Conservation (phyloP, 1,140 invertebrate species). For the Pseudomyrmex pallidus region DNA sequence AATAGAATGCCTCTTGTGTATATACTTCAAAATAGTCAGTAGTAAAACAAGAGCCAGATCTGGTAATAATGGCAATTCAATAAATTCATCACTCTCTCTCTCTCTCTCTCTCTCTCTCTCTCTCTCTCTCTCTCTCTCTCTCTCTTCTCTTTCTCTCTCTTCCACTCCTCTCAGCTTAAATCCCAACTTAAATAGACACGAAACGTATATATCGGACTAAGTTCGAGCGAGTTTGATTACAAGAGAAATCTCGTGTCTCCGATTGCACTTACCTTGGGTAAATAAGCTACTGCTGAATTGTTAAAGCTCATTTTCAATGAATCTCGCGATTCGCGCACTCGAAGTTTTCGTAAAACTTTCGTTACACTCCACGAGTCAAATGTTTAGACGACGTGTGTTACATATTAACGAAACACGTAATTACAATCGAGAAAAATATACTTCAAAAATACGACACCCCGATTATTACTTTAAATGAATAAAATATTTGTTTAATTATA, state of each 20-base stretch:
- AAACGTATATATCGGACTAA: constrained; percentile 45
- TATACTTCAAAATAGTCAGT: background rate
- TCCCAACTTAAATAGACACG: constrained; percentile 59
- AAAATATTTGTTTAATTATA: no score
- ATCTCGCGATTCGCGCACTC: constrained; percentile 46
- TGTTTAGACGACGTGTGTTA: constrained; percentile 37
- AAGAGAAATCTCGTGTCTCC: constrained; percentile 50
- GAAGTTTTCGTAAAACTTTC: constrained; percentile 44
- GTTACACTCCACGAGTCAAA: constrained; percentile 38
- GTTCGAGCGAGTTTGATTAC: constrained; percentile 59
- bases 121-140: constrained; percentile 25
- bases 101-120: background rate
- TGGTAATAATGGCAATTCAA: constrained; percentile 28
- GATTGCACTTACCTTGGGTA: constrained; percentile 52
- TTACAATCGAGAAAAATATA: no score
- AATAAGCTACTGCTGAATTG: constrained; percentile 61
- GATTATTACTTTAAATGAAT: no score
- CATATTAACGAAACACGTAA: background rate
- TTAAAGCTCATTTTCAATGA: constrained; percentile 62
- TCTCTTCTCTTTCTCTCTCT: no score
- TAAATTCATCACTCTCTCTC: constrained; percentile 56
- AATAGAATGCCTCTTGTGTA: background rate
- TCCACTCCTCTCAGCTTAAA: constrained; percentile 31
- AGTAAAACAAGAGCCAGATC: constrained; percentile 22
- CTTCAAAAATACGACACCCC: no score